Conservation (phyloP, 1,140 invertebrate species). For the Telenomus remus region DNA sequence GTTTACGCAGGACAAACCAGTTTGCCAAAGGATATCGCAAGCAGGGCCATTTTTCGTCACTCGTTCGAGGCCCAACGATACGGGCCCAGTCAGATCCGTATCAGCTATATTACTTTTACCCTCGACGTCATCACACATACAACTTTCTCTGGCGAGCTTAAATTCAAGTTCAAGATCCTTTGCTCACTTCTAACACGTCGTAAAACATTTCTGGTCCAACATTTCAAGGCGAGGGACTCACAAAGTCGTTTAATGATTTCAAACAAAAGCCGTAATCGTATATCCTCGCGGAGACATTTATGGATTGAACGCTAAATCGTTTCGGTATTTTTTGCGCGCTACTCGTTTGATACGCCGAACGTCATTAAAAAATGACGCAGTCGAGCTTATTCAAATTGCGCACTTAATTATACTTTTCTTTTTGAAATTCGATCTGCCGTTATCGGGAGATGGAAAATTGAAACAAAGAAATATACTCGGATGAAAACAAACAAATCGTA, state of each 20-base stretch:
- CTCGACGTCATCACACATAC: conserved; percentile 13
- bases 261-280: conserved; percentile 44
- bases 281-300: conserved; percentile 40
- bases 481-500: conserved; percentile 36
- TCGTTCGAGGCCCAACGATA: conserved; percentile 15
- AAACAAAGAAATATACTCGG: too few relatives aligned
- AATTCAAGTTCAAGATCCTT: conserved; percentile 53
- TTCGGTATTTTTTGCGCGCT: background rate
- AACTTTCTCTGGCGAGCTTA: conserved; percentile 46
- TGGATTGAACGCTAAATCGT: conserved; percentile 38
- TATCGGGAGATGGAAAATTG: too few relatives aligned
- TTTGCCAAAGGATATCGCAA: conserved; percentile 15
- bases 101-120: conserved; percentile 32
- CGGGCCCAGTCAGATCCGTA: conserved; percentile 10
- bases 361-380: too few relatives aligned
- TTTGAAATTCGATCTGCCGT: too few relatives aligned
- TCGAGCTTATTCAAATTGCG: too few relatives aligned
- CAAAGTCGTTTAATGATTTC: background rate
- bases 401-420: too few relatives aligned
- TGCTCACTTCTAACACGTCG: conserved; percentile 12
- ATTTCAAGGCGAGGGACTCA: conserved; percentile 23
- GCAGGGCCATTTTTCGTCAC: conserved; percentile 37
- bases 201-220: too few relatives aligned
- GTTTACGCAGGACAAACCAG: conserved; percentile 16
- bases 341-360: too few relatives aligned